Conservation (phyloP, 2,797 vertebrate species). For the Sternarchorhynchus goeldii region DNA sequence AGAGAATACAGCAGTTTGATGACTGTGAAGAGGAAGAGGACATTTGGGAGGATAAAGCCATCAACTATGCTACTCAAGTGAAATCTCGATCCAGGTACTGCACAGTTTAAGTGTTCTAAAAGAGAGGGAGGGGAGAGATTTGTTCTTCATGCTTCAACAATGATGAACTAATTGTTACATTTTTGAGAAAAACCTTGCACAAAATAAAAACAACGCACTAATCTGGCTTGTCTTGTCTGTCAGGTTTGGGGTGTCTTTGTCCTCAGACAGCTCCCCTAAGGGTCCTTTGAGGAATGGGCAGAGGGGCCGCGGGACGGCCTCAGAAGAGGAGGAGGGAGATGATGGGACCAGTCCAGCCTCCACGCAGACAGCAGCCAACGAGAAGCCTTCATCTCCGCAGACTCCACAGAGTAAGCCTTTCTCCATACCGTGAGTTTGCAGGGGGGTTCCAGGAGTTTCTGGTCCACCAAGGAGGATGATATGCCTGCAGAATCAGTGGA, state of each 20-base stretch:
- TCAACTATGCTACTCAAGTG: conserved; percentile 85
- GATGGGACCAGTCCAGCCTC: conserved; percentile 57
- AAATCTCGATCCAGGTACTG: conserved; percentile 89
- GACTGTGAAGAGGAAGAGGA: conserved; percentile 93
- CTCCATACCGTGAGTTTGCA: neutral
- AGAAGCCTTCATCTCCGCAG: conserved; percentile 51
- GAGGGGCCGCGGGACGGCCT: conserved; percentile 72
- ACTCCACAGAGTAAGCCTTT: conserved; percentile 38
- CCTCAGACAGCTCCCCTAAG: conserved; percentile 78
- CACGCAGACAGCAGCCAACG: conserved; percentile 30
- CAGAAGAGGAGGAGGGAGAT: conserved; percentile 73
- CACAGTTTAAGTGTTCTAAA: too few species aligned
- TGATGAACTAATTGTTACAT: too few species aligned
- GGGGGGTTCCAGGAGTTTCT: too few species aligned
- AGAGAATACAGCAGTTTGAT: conserved; percentile 92
- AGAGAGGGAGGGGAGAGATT: too few species aligned
- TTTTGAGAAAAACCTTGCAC: too few species aligned
- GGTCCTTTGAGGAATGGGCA: conserved; percentile 80
- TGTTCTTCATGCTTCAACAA: neutral
- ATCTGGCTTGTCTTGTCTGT: neutral
- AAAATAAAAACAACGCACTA: too few species aligned
- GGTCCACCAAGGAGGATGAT: too few species aligned
- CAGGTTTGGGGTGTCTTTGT: conserved; percentile 87
- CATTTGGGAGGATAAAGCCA: conserved; percentile 95
- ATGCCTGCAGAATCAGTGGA: too few species aligned